Percentiles rank a stretch among this genome's conserved stretches.
phyloP scores from a whole-genome alignment of 2,888 invertebrate genomes.

The Pharmacophagus antenor region DNA sequence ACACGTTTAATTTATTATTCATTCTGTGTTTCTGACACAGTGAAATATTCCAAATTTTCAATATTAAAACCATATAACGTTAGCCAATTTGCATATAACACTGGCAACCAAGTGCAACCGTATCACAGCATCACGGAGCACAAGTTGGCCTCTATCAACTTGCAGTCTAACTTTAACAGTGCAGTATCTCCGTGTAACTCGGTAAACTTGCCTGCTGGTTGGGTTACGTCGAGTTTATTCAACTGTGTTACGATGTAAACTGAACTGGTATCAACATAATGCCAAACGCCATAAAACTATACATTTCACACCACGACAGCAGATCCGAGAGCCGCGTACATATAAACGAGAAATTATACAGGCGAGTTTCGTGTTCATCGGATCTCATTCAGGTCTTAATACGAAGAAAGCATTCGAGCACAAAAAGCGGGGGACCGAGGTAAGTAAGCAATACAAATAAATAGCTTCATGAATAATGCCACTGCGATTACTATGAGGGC shows the following conservation, averaged over 20 bases:
- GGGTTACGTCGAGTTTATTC: slow-evolving; percentile 7
- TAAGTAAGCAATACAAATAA: slow-evolving; percentile 76
- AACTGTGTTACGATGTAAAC: not conserved
- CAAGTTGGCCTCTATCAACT: slow-evolving; percentile 16
- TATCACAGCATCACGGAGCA: slow-evolving; percentile 10
- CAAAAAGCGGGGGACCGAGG: slow-evolving; percentile 44
- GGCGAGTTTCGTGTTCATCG: slow-evolving; percentile 11
- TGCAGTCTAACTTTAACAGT: slow-evolving; percentile 13
- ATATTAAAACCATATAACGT: not conserved
- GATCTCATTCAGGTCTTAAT: slow-evolving; percentile 25
- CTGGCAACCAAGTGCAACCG: slow-evolving; percentile 16
- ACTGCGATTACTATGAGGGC: slow-evolving; percentile 37
- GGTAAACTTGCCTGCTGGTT: slow-evolving; percentile 9
- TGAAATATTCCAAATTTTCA: too few relatives aligned
- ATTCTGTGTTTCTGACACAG: too few relatives aligned
- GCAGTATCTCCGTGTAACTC: slow-evolving; percentile 9
- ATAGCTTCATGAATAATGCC: slow-evolving; percentile 76
- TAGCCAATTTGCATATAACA: slow-evolving; percentile 2
- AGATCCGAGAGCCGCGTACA: slow-evolving; percentile 14
- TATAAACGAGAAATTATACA: slow-evolving; percentile 27
- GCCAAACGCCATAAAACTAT: not conserved
- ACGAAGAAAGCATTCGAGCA: slow-evolving; percentile 36
- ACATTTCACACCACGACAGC: not conserved
- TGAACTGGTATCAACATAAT: not conserved
- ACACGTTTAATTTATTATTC: too few relatives aligned